Percentiles rank a stretch among this genome's conserved stretches.
phyloP scores from a whole-genome alignment of 1,140 invertebrate genomes.

The Ceratoteleas bidentatus region DNA sequence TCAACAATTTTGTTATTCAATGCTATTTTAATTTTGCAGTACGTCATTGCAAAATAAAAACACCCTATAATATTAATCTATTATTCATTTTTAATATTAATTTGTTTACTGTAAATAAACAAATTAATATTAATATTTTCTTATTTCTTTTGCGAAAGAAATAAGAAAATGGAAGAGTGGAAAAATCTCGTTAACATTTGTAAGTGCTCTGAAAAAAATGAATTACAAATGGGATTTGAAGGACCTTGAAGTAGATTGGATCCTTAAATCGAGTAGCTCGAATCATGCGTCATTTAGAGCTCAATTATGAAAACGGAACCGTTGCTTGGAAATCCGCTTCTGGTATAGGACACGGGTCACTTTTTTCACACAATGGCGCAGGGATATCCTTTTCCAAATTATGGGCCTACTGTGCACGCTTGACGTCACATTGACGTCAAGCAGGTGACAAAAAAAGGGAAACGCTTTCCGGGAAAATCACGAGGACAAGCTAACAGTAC shows the following conservation, averaged over 20 bases:
- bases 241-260: neutral
- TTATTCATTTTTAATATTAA: too few relatives aligned
- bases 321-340: neutral
- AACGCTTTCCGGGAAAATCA: conserved; percentile 15
- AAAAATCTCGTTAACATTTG: too few relatives aligned
- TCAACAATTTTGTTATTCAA: too few relatives aligned
- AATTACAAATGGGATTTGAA: neutral
- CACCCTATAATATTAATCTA: too few relatives aligned
- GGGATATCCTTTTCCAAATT: conserved; percentile 14
- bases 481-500: conserved; percentile 3
- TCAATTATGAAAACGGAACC: neutral
- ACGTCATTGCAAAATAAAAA: too few relatives aligned
- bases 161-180: too few relatives aligned
- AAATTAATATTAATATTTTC: too few relatives aligned
- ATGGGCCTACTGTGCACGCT: conserved; percentile 3
- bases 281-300: too few relatives aligned
- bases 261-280: neutral
- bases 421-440: conserved; percentile 20
- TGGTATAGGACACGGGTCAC: neutral
- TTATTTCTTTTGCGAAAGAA: too few relatives aligned
- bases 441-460: conserved; percentile 8
- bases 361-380: conserved; percentile 22
- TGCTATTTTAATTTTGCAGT: too few relatives aligned
- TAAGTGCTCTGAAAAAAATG: neutral
- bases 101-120: too few relatives aligned